Evolutionary conservation across 2,888 invertebrate genomes (phyloP), one percentile per base, ranked within the genome.

Genomic region (Herminia tarsipennalis): DNA sequence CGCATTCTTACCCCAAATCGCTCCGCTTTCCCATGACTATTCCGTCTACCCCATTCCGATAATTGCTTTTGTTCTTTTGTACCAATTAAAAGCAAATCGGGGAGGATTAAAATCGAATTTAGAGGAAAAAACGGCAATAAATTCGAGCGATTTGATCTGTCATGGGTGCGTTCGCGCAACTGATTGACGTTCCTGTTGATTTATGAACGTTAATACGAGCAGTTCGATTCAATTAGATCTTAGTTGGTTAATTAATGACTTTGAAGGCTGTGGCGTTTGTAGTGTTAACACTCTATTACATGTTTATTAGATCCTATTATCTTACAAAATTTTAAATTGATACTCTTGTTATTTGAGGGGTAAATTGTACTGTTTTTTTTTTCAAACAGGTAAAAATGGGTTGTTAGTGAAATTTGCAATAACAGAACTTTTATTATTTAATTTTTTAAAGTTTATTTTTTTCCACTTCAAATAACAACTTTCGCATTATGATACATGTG

Each of bases 1-100:
- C 63, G 76, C 67, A 73, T 75, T 79, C 79, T 73, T 73, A 61
- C 76, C 71, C 68, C 60, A 73, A 78, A 79, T 66, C 62, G 20
- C 42, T 59, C 58, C 70, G 61, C 71, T 78, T 88, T 88, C 88
- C 83, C 90, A 89, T 85, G 85, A 85, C 88, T 88, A 90, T 88
- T 87, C 64, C 66, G 66, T 70, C 65, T 66, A 75, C 68, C 78
- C 76, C 77, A 77, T 78, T 73, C 72, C 77, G 75, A 86, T 86
- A 82, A 81, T 85, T 76, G 66, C 62, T 55, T 66, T 68, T 73
- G 70, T 56, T 71, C 64, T 81, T 84, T 85, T 81, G 69, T 63
- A 70, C 78, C 87, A 88, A 89, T 90, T 88, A 90, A 83, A 82
- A 80, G 73, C 78, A 79, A 83, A 84, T 80, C 73, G 62, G 73